Base-by-base conservation (phyloP, 2,888 invertebrate genomes). In the Heteromyza rotundicornis region DNA sequence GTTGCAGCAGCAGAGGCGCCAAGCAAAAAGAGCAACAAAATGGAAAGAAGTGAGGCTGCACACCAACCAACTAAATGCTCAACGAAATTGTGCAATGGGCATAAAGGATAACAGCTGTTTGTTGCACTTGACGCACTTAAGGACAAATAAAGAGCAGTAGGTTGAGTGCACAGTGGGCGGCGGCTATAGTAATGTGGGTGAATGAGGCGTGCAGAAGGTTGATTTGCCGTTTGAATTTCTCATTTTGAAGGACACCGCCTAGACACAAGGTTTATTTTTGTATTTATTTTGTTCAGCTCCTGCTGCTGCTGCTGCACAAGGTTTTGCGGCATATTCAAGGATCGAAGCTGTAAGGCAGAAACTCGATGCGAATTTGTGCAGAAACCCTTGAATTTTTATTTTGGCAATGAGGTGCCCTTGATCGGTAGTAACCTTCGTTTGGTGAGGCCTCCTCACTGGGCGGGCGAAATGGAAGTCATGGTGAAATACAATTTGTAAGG, bases 361-460 rank as follows among this genome's bases (percentile, higher is more conserved):
- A 47, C 27, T 24, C 54, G n/a, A n/a, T n/a, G n/a, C n/a, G n/a
- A n/a, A n/a, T n/a, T n/a, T n/a, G n/a, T n/a, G n/a, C n/a, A n/a
- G n/a, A n/a, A n/a, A n/a, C n/a, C n/a, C n/a, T n/a, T n/a, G n/a
- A n/a, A n/a, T n/a, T n/a, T n/a, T n/a, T 10, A 27, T 27, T 27
- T 65, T 68, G 71, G 66, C 75, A 72, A 75, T 75, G 70, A 67
- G 65, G 67, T 68, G 75, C 74, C 73, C 73, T 75, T 73, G 73
- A 73, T 75, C 75, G 74, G 49, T 14, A 55, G 54, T 70, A 70
- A 64, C 74, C 70, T 75, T 75, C 66, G 50, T 20, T 40, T n/a
- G n/a, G n/a, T n/a, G n/a, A n/a, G n/a, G n/a, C n/a, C n/a, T n/a
- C n/a, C n/a, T n/a, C n/a, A n/a, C n/a, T n/a, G n/a, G n/a, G n/a